Conservation (phyloP, 2,888 invertebrate genomes). For the Eulithis testata region DNA sequence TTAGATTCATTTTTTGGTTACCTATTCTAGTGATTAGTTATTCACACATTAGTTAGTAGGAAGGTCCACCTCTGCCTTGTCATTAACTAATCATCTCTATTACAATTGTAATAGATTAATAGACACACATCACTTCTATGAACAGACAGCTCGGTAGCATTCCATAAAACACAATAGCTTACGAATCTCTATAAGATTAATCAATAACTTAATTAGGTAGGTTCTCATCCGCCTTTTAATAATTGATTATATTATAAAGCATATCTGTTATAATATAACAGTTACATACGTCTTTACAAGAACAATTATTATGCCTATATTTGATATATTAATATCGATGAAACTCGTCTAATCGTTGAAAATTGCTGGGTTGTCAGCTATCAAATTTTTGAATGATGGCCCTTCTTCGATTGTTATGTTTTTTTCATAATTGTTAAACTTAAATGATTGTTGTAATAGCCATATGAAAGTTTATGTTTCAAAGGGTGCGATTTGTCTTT, state of each 20-base stretch:
- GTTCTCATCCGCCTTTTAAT: conserved; percentile 20
- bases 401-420: conserved; percentile 35
- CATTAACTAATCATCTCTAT: conserved; percentile 19
- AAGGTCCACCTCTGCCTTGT: conserved; percentile 2
- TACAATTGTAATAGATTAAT: too few species aligned
- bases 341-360: conserved; percentile 41
- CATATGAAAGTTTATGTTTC: conserved; percentile 19
- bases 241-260: background rate
- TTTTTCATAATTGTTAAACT: conserved; percentile 27
- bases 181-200: background rate
- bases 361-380: conserved; percentile 59
- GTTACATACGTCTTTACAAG: conserved; percentile 32
- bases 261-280: background rate
- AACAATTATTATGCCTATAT: conserved; percentile 47
- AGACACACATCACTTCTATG: background rate
- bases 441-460: conserved; percentile 5
- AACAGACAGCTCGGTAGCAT: conserved; percentile 6
- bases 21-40: too few species aligned
- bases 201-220: conserved; percentile 27
- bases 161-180: conserved; percentile 11
- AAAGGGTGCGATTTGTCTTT: conserved; percentile 23
- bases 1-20: too few species aligned
- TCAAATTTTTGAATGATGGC: conserved; percentile 31
- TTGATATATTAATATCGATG: conserved; percentile 46
- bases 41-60: too few species aligned